A percentile compares a stretch with the other conserved stretches of the same genome.
Conservation (phyloP, 2,888 invertebrate species). For the Scaptomyza polygonia region DNA sequence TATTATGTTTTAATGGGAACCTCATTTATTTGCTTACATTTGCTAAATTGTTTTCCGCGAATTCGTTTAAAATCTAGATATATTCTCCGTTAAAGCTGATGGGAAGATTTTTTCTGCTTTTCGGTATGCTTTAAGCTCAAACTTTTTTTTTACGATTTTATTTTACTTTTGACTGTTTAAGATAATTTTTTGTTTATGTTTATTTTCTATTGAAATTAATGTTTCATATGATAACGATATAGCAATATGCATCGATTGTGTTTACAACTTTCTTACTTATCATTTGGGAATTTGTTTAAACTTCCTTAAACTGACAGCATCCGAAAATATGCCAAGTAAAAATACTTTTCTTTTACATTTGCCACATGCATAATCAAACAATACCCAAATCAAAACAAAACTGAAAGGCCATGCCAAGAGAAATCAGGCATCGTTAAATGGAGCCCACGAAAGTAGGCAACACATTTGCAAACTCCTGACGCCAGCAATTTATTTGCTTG, state of each 20-base stretch:
- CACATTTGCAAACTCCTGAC: slow-evolving; percentile 62
- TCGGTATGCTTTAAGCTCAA: no score
- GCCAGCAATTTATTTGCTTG: slow-evolving; percentile 57
- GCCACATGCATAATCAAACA: slow-evolving; percentile 22
- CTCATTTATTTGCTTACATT: no score
- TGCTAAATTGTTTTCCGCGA: no score
- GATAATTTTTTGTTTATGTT: not conserved
- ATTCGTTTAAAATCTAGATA: no score
- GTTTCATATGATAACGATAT: not conserved
- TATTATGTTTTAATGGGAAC: no score
- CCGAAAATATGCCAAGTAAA: slow-evolving; percentile 32
- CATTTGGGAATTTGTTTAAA: slow-evolving; percentile 28
- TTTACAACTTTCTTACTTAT: slow-evolving; percentile 33
- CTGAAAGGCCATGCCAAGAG: not conserved
- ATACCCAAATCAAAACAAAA: slow-evolving; percentile 19
- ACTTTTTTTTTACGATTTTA: no score
- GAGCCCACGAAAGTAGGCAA: slow-evolving; percentile 63
- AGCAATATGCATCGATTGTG: slow-evolving; percentile 32
- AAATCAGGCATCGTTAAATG: slow-evolving; percentile 14
- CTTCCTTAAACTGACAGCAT: slow-evolving; percentile 19
- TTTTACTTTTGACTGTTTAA: no score
- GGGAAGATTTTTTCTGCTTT: no score
- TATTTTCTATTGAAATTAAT: not conserved
- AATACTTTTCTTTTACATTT: slow-evolving; percentile 29
- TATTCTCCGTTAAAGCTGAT: no score